Percentiles rank a stretch among this genome's conserved stretches.
Evolutionary conservation across 2,797 vertebrate species (phyloP).

Genomic region (Lerista edwardsae): DNA sequence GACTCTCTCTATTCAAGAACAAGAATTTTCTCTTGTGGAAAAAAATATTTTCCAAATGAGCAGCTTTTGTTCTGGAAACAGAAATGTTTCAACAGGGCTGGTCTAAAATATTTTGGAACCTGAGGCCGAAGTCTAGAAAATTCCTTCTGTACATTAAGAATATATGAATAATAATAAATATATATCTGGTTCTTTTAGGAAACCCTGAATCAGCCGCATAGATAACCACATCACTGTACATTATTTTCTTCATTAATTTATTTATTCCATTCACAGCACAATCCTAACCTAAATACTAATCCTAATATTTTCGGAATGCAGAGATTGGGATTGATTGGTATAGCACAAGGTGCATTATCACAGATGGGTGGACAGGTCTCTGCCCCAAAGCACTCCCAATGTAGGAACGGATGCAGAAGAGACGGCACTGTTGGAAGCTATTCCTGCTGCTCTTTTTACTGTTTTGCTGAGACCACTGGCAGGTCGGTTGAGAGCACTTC

Average conservation of each 20-base stretch:
- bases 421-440: background rate
- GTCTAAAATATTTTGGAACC: background rate
- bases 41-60: background rate
- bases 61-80: background rate
- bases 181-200: too few relatives aligned
- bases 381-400: too few relatives aligned
- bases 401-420: too few relatives aligned
- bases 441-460: too few relatives aligned
- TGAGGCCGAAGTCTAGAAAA: background rate
- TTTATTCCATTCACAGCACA: background rate
- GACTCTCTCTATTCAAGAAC: conserved; percentile 32
- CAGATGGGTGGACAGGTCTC: too few relatives aligned
- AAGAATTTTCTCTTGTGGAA: background rate
- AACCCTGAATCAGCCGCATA: too few relatives aligned
- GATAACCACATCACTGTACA: background rate
- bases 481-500: too few relatives aligned
- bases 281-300: too few relatives aligned
- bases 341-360: too few relatives aligned
- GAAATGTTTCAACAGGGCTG: background rate
- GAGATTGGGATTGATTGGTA: background rate
- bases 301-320: background rate
- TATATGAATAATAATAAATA: too few relatives aligned
- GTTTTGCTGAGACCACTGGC: too few relatives aligned
- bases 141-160: background rate
- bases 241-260: background rate